Evolutionary conservation across 2,113 vertebrate genomes (phyloP).

Genomic region (Cyanistes caeruleus): DNA sequence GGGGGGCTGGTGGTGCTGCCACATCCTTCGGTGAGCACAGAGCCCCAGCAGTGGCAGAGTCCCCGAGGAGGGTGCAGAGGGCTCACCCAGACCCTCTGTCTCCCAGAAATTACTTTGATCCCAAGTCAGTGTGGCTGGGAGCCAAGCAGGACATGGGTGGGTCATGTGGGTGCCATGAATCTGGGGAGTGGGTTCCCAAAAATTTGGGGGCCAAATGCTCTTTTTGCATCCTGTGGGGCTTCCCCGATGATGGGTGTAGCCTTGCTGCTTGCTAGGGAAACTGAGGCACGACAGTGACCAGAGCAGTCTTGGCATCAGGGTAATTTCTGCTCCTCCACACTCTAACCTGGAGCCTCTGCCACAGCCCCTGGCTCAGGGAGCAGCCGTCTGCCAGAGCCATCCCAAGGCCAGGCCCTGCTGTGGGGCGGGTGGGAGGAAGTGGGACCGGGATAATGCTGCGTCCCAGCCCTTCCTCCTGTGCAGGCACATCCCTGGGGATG

Average conservation of each 20-base stretch:
- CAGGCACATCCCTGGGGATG: neutral
- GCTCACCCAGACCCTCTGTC: neutral
- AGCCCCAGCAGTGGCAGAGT: neutral
- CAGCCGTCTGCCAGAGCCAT: rapidly evolving
- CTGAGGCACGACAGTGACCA: neutral
- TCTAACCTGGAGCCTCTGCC: neutral
- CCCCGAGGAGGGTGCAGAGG: rapidly evolving
- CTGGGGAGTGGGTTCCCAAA: neutral
- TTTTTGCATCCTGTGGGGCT: neutral
- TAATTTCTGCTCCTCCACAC: neutral
- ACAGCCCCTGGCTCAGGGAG: neutral
- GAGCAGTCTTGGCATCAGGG: neutral
- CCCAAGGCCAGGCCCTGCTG: neutral
- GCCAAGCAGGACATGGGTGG: neutral
- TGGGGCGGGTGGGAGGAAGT: neutral
- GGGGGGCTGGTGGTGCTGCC: neutral
- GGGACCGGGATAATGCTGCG: neutral
- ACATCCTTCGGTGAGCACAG: neutral
- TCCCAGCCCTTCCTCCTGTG: conserved; percentile 31
- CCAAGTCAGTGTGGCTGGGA: neutral
- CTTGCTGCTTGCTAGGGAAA: neutral
- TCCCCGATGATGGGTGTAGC: neutral
- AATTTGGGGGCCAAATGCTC: neutral
- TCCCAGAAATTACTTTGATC: neutral
- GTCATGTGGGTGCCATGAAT: neutral